Percentiles rank a stretch among this genome's conserved stretches.
Evolutionary conservation across 2,113 vertebrate species (phyloP).

Genomic region (Phyllostomus hastatus): DNA sequence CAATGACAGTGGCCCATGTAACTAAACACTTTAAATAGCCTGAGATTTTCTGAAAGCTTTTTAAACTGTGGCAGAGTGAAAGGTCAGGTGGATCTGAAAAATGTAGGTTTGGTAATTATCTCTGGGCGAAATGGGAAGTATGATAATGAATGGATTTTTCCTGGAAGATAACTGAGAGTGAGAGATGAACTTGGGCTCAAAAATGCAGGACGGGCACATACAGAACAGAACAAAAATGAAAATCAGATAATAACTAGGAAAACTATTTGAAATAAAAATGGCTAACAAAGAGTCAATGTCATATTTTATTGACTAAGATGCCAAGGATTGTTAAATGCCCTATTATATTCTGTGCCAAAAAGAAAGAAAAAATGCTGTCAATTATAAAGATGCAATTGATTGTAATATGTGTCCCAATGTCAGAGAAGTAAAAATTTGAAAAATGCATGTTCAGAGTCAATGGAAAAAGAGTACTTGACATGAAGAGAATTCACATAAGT

Average conservation of each 20-base stretch:
- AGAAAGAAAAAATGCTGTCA: neutral
- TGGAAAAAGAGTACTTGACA: neutral
- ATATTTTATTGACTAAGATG: neutral
- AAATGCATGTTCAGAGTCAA: neutral
- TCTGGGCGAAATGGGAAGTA: neutral
- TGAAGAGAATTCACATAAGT: neutral
- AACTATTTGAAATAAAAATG: neutral
- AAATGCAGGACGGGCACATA: neutral
- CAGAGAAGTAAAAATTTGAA: slow-evolving; percentile 32
- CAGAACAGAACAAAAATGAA: neutral
- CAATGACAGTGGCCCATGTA: neutral
- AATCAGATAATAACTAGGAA: neutral
- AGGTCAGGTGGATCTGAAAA: neutral
- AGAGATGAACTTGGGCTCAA: neutral
- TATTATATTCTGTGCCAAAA: slow-evolving; percentile 26
- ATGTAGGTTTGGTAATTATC: neutral
- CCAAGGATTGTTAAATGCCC: neutral
- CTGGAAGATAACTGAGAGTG: neutral
- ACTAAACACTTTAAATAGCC: neutral
- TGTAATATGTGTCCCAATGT: neutral
- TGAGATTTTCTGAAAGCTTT: slow-evolving; percentile 25
- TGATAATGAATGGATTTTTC: neutral
- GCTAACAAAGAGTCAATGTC: neutral
- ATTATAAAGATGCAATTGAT: neutral
- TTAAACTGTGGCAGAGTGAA: neutral